Evolutionary conservation across 1,140 invertebrate species (phyloP).

Genomic region (Tribolium madens): DNA sequence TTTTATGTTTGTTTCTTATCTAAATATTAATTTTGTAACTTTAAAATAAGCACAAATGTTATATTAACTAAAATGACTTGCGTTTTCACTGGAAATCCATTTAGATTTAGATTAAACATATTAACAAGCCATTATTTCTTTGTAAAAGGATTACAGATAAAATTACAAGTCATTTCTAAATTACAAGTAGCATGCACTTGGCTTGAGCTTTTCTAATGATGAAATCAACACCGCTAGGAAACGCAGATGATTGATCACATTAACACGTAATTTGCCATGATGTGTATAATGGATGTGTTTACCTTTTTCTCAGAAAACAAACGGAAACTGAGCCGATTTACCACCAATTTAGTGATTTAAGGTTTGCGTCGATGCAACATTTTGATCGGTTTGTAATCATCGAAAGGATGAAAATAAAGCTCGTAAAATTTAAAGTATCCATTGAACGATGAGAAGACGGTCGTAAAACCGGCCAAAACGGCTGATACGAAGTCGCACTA

Average conservation of each 20-base stretch:
- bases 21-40: too few species aligned
- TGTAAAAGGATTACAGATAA: too few species aligned
- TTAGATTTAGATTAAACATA: too few species aligned
- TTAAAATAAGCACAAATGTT: too few species aligned
- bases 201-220: background rate
- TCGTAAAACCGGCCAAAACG: background rate
- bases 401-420: background rate
- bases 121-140: too few species aligned
- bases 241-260: slow-evolving; percentile 2
- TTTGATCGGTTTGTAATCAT: slow-evolving; percentile 3
- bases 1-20: too few species aligned
- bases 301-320: slow-evolving; percentile 2
- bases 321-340: background rate
- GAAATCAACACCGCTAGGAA: background rate
- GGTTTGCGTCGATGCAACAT: slow-evolving; percentile 3
- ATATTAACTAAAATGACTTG: too few species aligned
- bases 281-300: slow-evolving; percentile 13
- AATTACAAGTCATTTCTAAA: too few species aligned
- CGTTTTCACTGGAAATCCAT: too few species aligned
- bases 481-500: background rate
- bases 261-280: slow-evolving; percentile 6
- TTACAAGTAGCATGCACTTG: background rate
- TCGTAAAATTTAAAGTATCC: slow-evolving; percentile 12
- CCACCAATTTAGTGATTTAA: background rate
- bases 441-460: background rate